Percentiles rank a stretch among this genome's conserved stretches.
These are phyloP conservation scores for Tetramorium simillimum DNA, from an alignment of 1,140 invertebrate species.

Conservation along the genomic window DNA sequence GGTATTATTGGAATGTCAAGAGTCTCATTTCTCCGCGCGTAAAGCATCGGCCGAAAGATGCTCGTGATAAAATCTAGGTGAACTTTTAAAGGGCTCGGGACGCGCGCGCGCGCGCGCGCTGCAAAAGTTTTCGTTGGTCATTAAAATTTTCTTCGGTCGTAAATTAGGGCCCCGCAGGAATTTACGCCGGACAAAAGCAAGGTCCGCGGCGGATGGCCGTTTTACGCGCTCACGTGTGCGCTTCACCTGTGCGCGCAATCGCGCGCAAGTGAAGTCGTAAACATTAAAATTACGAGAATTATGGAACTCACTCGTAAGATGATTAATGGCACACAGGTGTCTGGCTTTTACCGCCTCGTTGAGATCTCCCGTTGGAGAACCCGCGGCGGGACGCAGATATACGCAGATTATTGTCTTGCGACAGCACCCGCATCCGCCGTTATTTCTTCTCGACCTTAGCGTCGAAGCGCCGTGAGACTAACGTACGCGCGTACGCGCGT, in stretches of 20 bases:
- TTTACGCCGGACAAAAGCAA: background rate
- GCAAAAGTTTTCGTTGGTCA: background rate
- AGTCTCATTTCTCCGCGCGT: slow-evolving; percentile 10
- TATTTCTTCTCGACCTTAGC: slow-evolving; percentile 34
- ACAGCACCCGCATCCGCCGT: slow-evolving; percentile 25
- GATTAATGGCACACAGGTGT: slow-evolving; percentile 60
- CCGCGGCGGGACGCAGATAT: slow-evolving; percentile 48
- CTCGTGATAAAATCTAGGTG: slow-evolving; percentile 17
- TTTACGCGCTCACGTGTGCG: background rate
- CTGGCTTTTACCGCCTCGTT: slow-evolving; percentile 32
- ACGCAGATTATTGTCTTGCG: slow-evolving; percentile 59
- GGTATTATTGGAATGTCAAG: slow-evolving; percentile 30
- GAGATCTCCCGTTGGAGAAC: slow-evolving; percentile 16
- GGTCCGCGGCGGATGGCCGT: background rate
- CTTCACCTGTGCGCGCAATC: slow-evolving; percentile 17
- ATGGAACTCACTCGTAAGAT: slow-evolving; percentile 64
- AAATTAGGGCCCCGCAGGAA: slow-evolving; percentile 32
- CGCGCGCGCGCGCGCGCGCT: too few species aligned
- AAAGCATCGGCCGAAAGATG: background rate
- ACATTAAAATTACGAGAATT: slow-evolving; percentile 59
- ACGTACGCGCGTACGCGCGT: background rate
- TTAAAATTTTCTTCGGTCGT: slow-evolving; percentile 24
- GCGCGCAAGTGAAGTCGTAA: slow-evolving; percentile 51
- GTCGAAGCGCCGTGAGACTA: background rate
- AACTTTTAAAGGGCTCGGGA: background rate